Evolutionary conservation across 1,140 invertebrate genomes (phyloP), one percentile per base, ranked within the genome.

Genomic region (Magallana gigas): DNA sequence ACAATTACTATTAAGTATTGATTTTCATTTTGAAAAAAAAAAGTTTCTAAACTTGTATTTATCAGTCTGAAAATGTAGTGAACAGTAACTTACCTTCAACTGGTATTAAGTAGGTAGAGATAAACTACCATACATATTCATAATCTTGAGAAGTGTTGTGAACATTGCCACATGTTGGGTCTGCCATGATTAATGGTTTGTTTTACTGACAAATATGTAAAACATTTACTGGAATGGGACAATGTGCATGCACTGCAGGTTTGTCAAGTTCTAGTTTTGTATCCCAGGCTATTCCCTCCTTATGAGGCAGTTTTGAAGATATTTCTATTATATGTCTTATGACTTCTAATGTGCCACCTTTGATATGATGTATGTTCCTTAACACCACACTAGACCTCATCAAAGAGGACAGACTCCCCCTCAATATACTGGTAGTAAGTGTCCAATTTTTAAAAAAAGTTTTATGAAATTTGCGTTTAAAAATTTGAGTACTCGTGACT

Each of bases 381-480:
- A 76, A 76, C 68, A 36, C 36, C 2, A 1, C 23, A 76, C 68
- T 76, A 76, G 68, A 76, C 68, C 68, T 76, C 68, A 76, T 29
- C 68, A 76, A 76, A 76, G 68, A 76, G 68, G 68, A 36, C 68
- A 76, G 23, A 76, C 68, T 76, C 68, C 68, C 68, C 68, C 68
- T 11, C 68, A 76, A 23, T 76, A 29, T 29, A 76, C 68, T 76
- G 68, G 68, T 76, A 76, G 68, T 76, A 76, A 76, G 68, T 76
- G 23, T 12, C 18, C 23, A 29, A 76, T 76, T 7, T 23, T 7
- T 23, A 6, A 29, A 71, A 9, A 23, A 18, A 23, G 29, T 29
- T 48, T 48, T 48, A 48, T 48, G 36, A 48, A 48, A 48, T 5
- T 48, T 48, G 36, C 36, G 5, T 48, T 48, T 4, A 48, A 48